phyloP scores from a whole-genome alignment of 2,113 vertebrate genomes.

The Haemorhous mexicanus region DNA sequence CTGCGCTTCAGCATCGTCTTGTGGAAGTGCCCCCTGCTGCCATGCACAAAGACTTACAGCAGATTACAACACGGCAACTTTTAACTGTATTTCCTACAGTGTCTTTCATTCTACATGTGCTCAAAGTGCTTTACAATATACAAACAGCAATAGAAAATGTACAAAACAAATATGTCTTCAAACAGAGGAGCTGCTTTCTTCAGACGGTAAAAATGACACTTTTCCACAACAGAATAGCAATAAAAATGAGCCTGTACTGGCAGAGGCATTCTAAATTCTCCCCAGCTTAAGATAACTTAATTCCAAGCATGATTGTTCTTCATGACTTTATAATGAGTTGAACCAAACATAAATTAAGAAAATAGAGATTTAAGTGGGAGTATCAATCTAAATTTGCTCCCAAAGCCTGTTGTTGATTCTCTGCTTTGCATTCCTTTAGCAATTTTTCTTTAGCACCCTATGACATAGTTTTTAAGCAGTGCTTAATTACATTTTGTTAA shows the following conservation, averaged over 20 bases:
- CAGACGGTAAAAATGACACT: conserved; percentile 7
- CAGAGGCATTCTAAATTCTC: background rate
- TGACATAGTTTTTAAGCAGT: background rate
- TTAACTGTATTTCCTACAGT: background rate
- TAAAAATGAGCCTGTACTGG: conserved; percentile 25
- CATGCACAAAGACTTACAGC: conserved; percentile 22
- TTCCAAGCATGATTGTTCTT: background rate
- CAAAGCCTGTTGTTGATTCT: background rate
- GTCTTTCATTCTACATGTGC: conserved; percentile 6
- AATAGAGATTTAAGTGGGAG: background rate
- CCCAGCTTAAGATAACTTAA: background rate
- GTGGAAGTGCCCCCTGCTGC: conserved; percentile 52
- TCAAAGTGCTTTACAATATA: conserved; percentile 33
- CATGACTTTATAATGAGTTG: background rate
- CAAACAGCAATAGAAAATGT: conserved; percentile 47
- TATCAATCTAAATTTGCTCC: background rate
- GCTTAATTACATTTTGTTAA: background rate
- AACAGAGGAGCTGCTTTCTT: conserved; percentile 31
- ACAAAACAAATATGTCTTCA: conserved; percentile 49
- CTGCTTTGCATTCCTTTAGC: background rate
- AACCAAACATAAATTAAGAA: background rate
- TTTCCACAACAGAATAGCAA: conserved; percentile 6
- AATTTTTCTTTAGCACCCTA: background rate
- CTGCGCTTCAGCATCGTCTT: background rate
- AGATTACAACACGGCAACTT: background rate